A percentile compares a stretch with the other conserved stretches of the same genome.
These are phyloP conservation scores for Drosophila melanosoma DNA, from an alignment of 2,888 invertebrate species.

Conservation along the genomic window DNA sequence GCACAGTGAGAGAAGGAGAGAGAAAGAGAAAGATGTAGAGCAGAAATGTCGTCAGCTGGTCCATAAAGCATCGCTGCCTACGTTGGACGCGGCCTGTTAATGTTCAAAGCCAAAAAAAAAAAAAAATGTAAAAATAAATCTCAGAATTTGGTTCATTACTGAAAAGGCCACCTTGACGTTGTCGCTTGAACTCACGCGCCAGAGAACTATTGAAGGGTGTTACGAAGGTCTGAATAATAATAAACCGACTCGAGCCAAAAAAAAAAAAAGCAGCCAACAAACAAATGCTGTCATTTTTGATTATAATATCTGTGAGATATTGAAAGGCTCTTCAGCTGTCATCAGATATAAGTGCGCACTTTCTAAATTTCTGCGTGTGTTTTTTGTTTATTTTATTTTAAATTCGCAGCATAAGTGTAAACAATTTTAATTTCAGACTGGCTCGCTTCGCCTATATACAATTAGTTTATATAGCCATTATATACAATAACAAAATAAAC, in stretches of 20 bases:
- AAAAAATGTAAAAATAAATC: conserved; percentile 65
- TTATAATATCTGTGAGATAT: conserved; percentile 9
- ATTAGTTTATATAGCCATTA: conserved; percentile 39
- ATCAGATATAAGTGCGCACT: conserved; percentile 40
- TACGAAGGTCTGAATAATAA: conserved; percentile 56
- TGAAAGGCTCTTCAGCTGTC: conserved; percentile 33
- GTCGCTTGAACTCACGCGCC: conserved; percentile 74
- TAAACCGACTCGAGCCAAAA: conserved; percentile 1
- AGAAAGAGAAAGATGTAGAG: not conserved
- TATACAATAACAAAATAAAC: conserved; percentile 4
- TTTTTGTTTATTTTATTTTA: conserved; percentile 50
- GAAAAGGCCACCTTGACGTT: conserved; percentile 75
- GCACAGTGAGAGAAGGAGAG: not conserved
- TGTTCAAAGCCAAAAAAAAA: conserved; percentile 51
- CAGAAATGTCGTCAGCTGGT: conserved; percentile 65
- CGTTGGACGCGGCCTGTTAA: conserved; percentile 55
- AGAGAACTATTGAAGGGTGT: conserved; percentile 75
- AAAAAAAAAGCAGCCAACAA: no score
- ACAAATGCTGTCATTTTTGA: conserved; percentile 4
- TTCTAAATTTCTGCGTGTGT: conserved; percentile 1
- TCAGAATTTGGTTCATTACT: conserved; percentile 77
- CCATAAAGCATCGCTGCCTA: conserved; percentile 63
- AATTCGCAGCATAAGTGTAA: conserved; percentile 44
- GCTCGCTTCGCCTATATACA: conserved; percentile 19
- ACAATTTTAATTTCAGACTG: conserved; percentile 42